A percentile compares a stretch with the other conserved stretches of the same genome.
Evolutionary conservation across 2,113 vertebrate genomes (phyloP).

Genomic region (Phaetusa simplex): DNA sequence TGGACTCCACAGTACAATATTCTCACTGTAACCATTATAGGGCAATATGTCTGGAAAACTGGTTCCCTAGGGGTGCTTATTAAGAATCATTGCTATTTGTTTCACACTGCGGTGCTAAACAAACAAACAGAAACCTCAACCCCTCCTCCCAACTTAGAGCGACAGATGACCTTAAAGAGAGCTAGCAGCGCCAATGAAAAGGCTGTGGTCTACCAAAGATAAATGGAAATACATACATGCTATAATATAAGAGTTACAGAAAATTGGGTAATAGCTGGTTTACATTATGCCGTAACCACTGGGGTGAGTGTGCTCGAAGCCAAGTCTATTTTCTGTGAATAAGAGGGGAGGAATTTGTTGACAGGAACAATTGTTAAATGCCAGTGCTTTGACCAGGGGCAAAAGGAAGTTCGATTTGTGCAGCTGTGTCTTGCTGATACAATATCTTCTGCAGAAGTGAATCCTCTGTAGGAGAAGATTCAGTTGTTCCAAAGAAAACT

Average conservation of each 20-base stretch:
- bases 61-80: not conserved
- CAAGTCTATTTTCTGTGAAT: not conserved
- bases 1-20: not conserved
- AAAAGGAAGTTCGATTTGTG: not conserved
- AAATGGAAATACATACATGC: not conserved
- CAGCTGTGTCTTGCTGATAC: accelerated
- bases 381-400: not conserved
- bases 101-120: not conserved
- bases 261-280: slow-evolving; percentile 37
- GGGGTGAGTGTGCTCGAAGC: not conserved
- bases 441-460: not conserved
- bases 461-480: not conserved
- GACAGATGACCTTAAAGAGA: not conserved
- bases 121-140: slow-evolving; percentile 5
- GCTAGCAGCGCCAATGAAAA: not conserved
- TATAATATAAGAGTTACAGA: slow-evolving; percentile 1
- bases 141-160: not conserved
- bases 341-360: not conserved
- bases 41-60: not conserved
- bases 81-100: not conserved
- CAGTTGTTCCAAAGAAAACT: not conserved
- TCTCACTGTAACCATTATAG: not conserved
- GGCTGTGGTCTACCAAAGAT: slow-evolving; percentile 22
- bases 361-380: not conserved
- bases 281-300: not conserved